A percentile compares a stretch with the other conserved stretches of the same genome.
phyloP scores from a whole-genome alignment of 1,140 invertebrate genomes.

The Tetramorium parvispinum region DNA sequence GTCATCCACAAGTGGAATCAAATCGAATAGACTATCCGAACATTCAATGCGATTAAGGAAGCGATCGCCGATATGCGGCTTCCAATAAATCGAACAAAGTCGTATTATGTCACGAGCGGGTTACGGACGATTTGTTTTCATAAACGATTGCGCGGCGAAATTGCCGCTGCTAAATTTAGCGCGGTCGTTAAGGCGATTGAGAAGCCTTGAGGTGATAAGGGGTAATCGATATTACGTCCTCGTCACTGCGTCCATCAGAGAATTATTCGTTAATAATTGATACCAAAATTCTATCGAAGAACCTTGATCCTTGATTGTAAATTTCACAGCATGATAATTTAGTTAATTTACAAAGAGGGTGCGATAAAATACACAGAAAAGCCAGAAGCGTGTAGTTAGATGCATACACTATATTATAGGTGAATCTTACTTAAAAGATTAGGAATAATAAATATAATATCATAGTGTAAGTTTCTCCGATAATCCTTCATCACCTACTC shows the following conservation, averaged over 20 bases:
- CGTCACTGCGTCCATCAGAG: background rate
- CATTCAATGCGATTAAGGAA: slow-evolving; percentile 80
- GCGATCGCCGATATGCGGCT: slow-evolving; percentile 68
- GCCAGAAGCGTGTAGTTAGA: slow-evolving; percentile 30
- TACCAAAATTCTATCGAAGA: background rate
- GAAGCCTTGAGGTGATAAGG: slow-evolving; percentile 32
- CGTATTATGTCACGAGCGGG: slow-evolving; percentile 68
- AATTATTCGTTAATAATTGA: background rate
- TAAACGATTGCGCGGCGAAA: slow-evolving; percentile 15
- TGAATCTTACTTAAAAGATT: background rate
- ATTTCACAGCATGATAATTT: background rate
- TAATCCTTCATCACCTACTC: slow-evolving; percentile 4
- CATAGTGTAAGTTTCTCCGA: background rate
- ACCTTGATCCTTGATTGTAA: background rate
- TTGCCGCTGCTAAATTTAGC: slow-evolving; percentile 22
- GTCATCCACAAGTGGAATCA: slow-evolving; percentile 71
- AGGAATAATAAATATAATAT: background rate
- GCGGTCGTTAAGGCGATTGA: slow-evolving; percentile 1
- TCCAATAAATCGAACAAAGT: slow-evolving; percentile 61
- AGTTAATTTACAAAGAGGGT: slow-evolving; percentile 2
- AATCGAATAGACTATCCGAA: slow-evolving; percentile 76
- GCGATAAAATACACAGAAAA: slow-evolving; percentile 24
- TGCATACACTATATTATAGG: background rate
- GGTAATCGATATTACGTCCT: slow-evolving; percentile 16
- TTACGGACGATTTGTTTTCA: slow-evolving; percentile 55